Percentiles rank a stretch among this genome's conserved stretches.
phyloP scores from a whole-genome alignment of 2,797 vertebrate species.

The Kryptopterus vitreolus region DNA sequence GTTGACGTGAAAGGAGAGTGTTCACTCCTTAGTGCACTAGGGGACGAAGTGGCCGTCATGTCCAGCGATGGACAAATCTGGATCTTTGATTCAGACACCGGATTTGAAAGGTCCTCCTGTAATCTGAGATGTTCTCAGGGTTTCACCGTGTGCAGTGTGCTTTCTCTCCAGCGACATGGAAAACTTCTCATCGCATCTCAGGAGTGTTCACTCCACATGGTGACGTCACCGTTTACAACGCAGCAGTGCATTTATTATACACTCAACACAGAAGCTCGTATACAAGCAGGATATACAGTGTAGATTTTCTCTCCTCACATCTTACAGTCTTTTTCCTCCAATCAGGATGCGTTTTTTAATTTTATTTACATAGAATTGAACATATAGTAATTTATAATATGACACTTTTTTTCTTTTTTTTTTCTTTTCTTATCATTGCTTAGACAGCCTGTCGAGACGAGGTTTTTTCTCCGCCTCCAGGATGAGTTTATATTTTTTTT shows the following conservation, averaged over 20 bases:
- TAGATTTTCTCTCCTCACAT: background rate
- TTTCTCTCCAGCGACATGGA: conserved; percentile 61
- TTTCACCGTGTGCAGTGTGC: conserved; percentile 53
- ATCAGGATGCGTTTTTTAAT: background rate
- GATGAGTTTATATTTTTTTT: no score
- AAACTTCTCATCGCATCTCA: conserved; percentile 69
- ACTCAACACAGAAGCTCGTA: no score
- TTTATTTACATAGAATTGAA: background rate
- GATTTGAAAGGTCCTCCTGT: conserved; percentile 50
- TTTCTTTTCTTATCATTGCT: no score
- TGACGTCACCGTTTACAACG: conserved; percentile 29
- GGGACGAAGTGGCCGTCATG: conserved; percentile 63
- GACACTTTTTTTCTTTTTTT: no score
- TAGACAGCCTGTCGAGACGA: no score
- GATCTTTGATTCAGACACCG: conserved; percentile 57
- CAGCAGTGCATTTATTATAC: no score
- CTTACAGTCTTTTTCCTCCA: background rate
- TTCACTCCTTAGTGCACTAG: conserved; percentile 64
- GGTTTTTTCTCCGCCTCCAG: no score
- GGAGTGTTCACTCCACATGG: conserved; percentile 68
- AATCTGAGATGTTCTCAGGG: conserved; percentile 40
- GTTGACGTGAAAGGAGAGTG: conserved; percentile 47
- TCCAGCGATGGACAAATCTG: conserved; percentile 60
- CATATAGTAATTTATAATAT: no score
- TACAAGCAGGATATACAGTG: no score